Conservation (phyloP, 2,888 invertebrate species). For the Terebella lapidaria region DNA sequence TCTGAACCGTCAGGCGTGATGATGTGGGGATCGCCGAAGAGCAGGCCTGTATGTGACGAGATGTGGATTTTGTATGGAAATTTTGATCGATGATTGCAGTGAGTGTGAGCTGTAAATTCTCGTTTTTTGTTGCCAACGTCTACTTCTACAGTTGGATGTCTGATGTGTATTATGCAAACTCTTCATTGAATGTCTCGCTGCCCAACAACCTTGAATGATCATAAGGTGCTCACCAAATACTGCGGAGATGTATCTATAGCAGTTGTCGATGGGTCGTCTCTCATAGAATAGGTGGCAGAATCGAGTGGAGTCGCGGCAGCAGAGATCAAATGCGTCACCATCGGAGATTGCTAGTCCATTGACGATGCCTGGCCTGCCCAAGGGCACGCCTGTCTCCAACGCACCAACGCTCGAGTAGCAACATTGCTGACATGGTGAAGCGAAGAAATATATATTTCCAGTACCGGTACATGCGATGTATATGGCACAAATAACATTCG, state of each 20-base stretch:
- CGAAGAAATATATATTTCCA: no score
- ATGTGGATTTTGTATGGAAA: no score
- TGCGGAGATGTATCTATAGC: neutral
- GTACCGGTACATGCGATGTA: no score
- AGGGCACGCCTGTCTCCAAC: neutral
- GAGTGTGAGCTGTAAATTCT: no score
- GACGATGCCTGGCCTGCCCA: neutral
- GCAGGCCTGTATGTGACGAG: neutral
- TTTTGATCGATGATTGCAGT: no score
- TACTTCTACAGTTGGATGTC: no score
- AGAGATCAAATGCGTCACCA: neutral
- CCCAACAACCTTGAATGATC: no score
- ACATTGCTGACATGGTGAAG: neutral
- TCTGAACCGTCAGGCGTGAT: neutral
- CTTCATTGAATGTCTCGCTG: no score
- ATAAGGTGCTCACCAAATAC: neutral
- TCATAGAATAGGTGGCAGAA: neutral
- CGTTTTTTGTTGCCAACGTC: no score
- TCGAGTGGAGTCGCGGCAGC: neutral
- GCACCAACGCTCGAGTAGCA: neutral
- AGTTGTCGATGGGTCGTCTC: neutral
- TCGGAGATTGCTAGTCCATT: neutral
- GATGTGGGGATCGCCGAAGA: conserved; percentile 4
- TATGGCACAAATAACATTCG: no score
- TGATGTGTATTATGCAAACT: no score